These are phyloP conservation scores for Drosophila emarginata DNA, from an alignment of 2,888 invertebrate species.

Conservation along the genomic window DNA sequence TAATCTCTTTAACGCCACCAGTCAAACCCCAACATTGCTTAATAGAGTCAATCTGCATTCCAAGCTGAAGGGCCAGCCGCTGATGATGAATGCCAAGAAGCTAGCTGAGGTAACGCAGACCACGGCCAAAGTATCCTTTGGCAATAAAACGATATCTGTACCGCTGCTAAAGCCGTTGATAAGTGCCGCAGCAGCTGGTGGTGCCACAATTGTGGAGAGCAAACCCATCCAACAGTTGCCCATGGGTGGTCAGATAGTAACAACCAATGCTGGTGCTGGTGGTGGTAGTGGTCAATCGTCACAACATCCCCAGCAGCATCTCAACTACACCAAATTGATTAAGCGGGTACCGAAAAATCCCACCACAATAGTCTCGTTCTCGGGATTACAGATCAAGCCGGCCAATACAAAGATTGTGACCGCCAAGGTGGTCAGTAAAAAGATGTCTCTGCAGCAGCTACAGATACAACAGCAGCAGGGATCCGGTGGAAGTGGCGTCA, in stretches of 20 bases:
- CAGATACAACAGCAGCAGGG: conserved; percentile 49
- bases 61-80: conserved; percentile 68
- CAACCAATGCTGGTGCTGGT: conserved; percentile 16
- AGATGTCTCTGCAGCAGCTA: conserved; percentile 68
- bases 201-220: conserved; percentile 67
- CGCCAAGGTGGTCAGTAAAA: conserved; percentile 80
- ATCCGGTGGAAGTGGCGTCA: conserved; percentile 29
- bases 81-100: conserved; percentile 75
- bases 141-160: conserved; percentile 82
- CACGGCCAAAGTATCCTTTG: conserved; percentile 83
- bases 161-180: conserved; percentile 81
- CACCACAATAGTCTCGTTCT: conserved; percentile 80
- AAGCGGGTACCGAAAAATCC: conserved; percentile 79
- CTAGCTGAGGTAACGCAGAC: conserved; percentile 84
- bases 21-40: conserved; percentile 48
- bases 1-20: conserved; percentile 53
- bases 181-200: conserved; percentile 63
- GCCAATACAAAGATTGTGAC: conserved; percentile 83
- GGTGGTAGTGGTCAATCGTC: conserved; percentile 1
- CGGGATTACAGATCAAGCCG: conserved; percentile 80
- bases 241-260: conserved; percentile 15
- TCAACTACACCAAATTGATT: conserved; percentile 76
- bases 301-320: conserved; percentile 45
- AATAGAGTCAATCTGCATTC: conserved; percentile 63
- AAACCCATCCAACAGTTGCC: conserved; percentile 52